A percentile compares a stretch with the other conserved stretches of the same genome.
Evolutionary conservation across 1,140 invertebrate species (phyloP).

Genomic region (Ridgeia piscesae): DNA sequence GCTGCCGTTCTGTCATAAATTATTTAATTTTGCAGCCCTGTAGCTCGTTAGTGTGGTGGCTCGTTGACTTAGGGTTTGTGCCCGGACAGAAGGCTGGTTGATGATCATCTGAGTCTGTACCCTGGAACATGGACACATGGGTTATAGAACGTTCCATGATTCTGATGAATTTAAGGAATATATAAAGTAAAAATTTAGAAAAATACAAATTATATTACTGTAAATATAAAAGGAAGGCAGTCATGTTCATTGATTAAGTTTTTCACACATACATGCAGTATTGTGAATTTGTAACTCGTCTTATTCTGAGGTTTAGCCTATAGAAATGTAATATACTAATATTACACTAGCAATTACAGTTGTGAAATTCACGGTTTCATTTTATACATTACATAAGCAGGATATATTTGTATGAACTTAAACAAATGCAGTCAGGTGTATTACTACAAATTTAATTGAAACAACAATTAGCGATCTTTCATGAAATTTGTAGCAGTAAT

Average conservation of each 20-base stretch:
- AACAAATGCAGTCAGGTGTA: too few relatives aligned
- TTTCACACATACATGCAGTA: too few relatives aligned
- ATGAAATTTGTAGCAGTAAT: too few relatives aligned
- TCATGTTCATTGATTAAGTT: neutral
- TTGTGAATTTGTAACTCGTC: too few relatives aligned
- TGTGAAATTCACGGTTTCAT: too few relatives aligned
- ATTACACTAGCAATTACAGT: too few relatives aligned
- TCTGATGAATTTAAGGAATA: neutral
- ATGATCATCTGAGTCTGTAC: neutral
- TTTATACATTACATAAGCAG: too few relatives aligned
- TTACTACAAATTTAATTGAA: too few relatives aligned
- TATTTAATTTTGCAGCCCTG: neutral
- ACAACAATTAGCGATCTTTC: too few relatives aligned
- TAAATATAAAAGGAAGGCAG: neutral
- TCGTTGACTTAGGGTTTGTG: neutral
- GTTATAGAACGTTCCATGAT: neutral
- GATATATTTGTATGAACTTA: too few relatives aligned
- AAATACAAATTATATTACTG: neutral
- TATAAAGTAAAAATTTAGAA: neutral
- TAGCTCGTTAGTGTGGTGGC: neutral
- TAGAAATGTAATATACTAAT: too few relatives aligned
- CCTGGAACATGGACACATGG: neutral
- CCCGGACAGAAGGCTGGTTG: neutral
- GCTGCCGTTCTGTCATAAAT: neutral
- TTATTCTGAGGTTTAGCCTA: too few relatives aligned